phyloP scores from a whole-genome alignment of 2,113 vertebrate species.

The Cichladusa arquata region DNA sequence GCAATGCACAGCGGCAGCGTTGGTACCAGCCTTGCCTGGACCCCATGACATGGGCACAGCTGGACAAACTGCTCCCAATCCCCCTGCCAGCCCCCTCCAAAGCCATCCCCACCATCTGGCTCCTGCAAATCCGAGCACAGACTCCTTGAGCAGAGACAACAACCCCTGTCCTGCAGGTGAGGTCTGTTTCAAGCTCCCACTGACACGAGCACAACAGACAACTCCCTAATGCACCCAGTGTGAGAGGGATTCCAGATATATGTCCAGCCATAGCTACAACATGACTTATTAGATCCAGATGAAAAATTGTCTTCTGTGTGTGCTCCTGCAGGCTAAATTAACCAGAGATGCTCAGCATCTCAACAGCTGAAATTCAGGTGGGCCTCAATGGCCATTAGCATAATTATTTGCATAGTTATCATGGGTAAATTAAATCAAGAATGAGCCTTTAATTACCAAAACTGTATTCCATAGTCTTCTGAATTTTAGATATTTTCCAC shows the following conservation, averaged over 20 bases:
- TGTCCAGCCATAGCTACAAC: neutral
- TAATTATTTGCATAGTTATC: neutral
- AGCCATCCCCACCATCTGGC: neutral
- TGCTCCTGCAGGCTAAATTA: neutral
- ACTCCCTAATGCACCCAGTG: neutral
- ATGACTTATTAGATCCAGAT: neutral
- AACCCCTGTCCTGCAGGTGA: neutral
- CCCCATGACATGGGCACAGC: neutral
- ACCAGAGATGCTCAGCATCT: neutral
- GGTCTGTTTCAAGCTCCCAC: neutral
- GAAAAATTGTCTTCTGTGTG: neutral
- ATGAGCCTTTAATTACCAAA: neutral
- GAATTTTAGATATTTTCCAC: neutral
- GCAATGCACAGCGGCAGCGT: fast-evolving
- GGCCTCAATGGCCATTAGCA: neutral
- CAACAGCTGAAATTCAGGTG: neutral
- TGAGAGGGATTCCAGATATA: neutral
- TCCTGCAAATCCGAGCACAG: neutral
- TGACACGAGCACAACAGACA: fast-evolving
- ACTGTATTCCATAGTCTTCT: neutral
- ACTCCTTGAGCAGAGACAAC: neutral
- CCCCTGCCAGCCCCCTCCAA: neutral
- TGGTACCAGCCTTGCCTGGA: neutral
- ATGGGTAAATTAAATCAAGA: neutral
- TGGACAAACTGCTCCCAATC: neutral